Conservation (phyloP, 2,797 vertebrate species). For the Natrix natrix region DNA sequence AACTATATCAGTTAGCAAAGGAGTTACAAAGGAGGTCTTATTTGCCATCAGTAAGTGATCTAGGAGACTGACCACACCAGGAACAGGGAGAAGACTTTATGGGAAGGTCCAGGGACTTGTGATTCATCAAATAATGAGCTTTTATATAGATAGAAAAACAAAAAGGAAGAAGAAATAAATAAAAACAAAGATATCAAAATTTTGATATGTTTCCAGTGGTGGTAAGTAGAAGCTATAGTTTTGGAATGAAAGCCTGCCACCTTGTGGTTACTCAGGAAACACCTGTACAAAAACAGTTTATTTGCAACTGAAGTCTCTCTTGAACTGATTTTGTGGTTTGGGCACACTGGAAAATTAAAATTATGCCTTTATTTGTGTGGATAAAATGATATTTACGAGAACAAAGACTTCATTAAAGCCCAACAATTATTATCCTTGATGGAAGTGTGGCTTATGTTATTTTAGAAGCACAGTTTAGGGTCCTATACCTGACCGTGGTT, state of each 20-base stretch:
- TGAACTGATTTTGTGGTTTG: background rate
- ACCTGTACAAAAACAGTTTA: accelerated
- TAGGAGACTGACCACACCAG: background rate
- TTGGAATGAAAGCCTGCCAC: background rate
- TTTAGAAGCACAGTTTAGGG: background rate
- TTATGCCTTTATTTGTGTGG: background rate
- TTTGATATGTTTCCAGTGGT: background rate
- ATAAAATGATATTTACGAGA: background rate
- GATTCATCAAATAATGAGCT: background rate
- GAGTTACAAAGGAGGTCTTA: background rate
- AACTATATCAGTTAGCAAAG: background rate
- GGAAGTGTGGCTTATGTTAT: background rate
- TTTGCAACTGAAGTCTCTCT: background rate
- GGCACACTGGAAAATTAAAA: background rate
- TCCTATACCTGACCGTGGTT: background rate
- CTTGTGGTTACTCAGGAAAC: background rate
- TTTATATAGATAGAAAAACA: background rate
- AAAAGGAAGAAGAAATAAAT: background rate
- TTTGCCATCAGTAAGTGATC: background rate
- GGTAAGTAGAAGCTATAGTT: background rate
- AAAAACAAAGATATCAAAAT: background rate
- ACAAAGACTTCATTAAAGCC: background rate
- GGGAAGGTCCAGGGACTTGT: background rate
- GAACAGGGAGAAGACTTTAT: background rate
- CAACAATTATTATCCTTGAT: background rate